phyloP scores from a whole-genome alignment of 30 jellyfish, hydroid and myxozoan genomes.

The Haliclystus octoradiatus region DNA sequence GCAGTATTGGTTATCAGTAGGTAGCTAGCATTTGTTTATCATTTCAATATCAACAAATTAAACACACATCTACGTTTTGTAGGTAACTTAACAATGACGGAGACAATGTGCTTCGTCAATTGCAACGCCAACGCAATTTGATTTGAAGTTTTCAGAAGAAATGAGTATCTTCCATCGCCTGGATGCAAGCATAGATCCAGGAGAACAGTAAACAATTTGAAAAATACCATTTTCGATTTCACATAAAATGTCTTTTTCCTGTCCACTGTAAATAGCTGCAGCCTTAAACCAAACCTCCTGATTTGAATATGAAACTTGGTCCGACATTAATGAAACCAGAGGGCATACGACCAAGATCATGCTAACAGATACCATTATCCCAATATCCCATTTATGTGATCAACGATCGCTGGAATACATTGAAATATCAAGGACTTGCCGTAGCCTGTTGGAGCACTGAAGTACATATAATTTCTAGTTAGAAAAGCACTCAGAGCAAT shows the following conservation, averaged over 20 bases:
- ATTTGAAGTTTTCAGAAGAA: conserved; percentile 3
- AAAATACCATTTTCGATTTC: too few relatives aligned
- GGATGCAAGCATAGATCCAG: conserved; percentile 22
- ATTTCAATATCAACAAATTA: too few relatives aligned
- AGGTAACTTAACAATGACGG: conserved; percentile 17
- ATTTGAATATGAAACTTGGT: conserved; percentile 5
- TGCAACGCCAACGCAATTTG: conserved; percentile 11
- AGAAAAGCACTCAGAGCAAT: too few relatives aligned
- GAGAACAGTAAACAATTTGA: too few relatives aligned
- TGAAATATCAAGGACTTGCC: conserved; percentile 26
- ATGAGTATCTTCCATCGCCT: conserved; percentile 15
- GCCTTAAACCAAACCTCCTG: conserved; percentile 6
- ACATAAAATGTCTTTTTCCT: too few relatives aligned
- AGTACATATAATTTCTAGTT: conserved; percentile 8
- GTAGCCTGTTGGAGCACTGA: conserved; percentile 30
- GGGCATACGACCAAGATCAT: background rate
- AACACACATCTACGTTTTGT: too few relatives aligned
- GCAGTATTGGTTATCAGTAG: too few relatives aligned
- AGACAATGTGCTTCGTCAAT: conserved; percentile 27
- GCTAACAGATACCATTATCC: background rate
- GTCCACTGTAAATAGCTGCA: conserved; percentile 12
- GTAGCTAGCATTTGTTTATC: too few relatives aligned
- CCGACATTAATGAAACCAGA: conserved; percentile 11
- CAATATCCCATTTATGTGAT: background rate
- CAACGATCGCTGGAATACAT: conserved; percentile 8